These are phyloP conservation scores for Eilema depressum DNA, from an alignment of 2,888 invertebrate genomes.

Conservation along the genomic window DNA sequence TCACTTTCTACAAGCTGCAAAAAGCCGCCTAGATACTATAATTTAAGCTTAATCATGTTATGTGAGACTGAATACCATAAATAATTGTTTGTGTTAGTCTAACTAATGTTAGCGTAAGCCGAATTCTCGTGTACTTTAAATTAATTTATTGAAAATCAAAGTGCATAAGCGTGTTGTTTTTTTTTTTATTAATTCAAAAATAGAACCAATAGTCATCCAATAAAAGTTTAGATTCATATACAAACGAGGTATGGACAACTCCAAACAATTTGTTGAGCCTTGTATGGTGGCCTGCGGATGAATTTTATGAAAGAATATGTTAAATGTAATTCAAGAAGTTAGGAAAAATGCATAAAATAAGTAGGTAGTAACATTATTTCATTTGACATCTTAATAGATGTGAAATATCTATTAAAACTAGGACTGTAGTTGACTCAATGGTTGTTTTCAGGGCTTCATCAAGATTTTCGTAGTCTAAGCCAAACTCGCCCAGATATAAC, in stretches of 20 bases:
- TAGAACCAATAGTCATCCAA: background rate
- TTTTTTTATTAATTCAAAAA: background rate
- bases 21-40: conserved; percentile 51
- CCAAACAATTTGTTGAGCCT: background rate
- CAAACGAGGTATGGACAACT: background rate
- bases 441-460: too few relatives aligned
- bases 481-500: too few relatives aligned
- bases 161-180: conserved; percentile 17
- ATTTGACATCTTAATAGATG: too few relatives aligned
- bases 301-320: background rate
- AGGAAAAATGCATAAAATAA: background rate
- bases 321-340: background rate
- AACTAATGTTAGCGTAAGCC: conserved; percentile 41
- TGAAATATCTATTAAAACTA: background rate
- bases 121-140: conserved; percentile 31
- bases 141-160: conserved; percentile 27
- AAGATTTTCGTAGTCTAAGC: too few relatives aligned
- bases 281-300: background rate
- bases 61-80: background rate
- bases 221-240: background rate
- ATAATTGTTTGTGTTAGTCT: conserved; percentile 20
- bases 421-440: too few relatives aligned
- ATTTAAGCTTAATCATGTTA: conserved; percentile 12
- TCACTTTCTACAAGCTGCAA: conserved; percentile 45
- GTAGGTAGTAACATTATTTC: too few relatives aligned